Conservation (phyloP, 2,888 invertebrate genomes). For the Colostygia pectinataria region DNA sequence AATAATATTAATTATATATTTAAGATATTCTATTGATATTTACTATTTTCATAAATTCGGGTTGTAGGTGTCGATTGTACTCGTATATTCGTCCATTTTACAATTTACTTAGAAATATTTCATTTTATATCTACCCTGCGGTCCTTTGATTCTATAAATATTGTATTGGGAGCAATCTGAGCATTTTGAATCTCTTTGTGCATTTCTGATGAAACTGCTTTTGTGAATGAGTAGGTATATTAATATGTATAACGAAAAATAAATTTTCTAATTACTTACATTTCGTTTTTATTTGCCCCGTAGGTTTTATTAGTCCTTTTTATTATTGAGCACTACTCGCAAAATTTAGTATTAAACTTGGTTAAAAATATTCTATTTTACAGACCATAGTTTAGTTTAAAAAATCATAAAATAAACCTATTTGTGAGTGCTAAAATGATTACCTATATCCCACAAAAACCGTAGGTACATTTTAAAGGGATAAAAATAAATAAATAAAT, state of each 20-base stretch:
- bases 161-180: slow-evolving; percentile 61
- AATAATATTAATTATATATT: too few relatives aligned
- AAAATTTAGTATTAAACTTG: too few relatives aligned
- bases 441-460: too few relatives aligned
- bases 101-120: slow-evolving; percentile 50
- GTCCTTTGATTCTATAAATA: slow-evolving; percentile 40
- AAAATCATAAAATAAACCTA: too few relatives aligned
- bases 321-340: too few relatives aligned
- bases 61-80: slow-evolving; percentile 51
- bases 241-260: slow-evolving; percentile 57
- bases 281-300: slow-evolving; percentile 28
- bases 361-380: too few relatives aligned
- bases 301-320: too few relatives aligned
- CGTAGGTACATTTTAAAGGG: too few relatives aligned
- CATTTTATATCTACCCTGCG: slow-evolving; percentile 61
- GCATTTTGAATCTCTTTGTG: slow-evolving; percentile 76
- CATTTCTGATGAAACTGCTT: slow-evolving; percentile 73
- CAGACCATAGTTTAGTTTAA: too few relatives aligned
- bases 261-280: slow-evolving; percentile 64
- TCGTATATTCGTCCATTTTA: slow-evolving; percentile 71
- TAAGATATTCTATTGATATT: slow-evolving; percentile 37
- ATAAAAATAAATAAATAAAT: too few relatives aligned
- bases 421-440: too few relatives aligned
- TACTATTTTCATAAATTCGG: slow-evolving; percentile 65
- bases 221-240: slow-evolving; percentile 59